Base-by-base conservation (phyloP, 2,797 vertebrate genomes). In the Thunnus albacares region DNA sequence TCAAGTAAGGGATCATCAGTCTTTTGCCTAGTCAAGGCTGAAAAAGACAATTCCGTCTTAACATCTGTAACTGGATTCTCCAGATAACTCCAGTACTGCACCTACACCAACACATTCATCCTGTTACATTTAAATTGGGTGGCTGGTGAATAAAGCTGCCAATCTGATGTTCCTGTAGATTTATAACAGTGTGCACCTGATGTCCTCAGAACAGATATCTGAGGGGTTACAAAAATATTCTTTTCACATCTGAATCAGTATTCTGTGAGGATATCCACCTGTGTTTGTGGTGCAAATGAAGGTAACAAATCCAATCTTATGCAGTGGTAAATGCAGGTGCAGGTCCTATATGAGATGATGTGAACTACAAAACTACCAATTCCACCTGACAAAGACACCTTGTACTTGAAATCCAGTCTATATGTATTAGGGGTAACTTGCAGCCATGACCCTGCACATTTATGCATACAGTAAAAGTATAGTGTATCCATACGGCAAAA, bases 221-320 rank as follows among this genome's bases (percentile, higher is more conserved):
- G 53, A 41, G 26, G 5, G 5, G 18, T 28, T 49, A 68, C 38
- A 33, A 5, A 15, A 18, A 0, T n/a, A 38, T 28, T 5, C 5
- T 20, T 53, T 47, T 80, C 30, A 51, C 52, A 51, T 65, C 35
- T 64, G 8, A 33, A 35, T 11, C 47, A 5, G 35, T 28, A 18
- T 66, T 51, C 38, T 52, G 24, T 28, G 20, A 49, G n/a, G 41
- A 30, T 11, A 47, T 45, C 66, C 45, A 47, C 11, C 22, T 67
- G 43, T 43, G 56, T 78, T 58, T 58, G 63, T 38, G 38, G 49
- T 22, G 67, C 33, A 71, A 71, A 35, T 24, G 12, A 58, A 47
- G 45, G 45, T 6, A 45, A 45, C 45, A 17, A 47, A 17, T 15
- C 17, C 15, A 47, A 47, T 47, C 45, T 47, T 47, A 18, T 57